Conservation (phyloP, 2,113 vertebrate species). For the Stegostoma tigrinum region DNA sequence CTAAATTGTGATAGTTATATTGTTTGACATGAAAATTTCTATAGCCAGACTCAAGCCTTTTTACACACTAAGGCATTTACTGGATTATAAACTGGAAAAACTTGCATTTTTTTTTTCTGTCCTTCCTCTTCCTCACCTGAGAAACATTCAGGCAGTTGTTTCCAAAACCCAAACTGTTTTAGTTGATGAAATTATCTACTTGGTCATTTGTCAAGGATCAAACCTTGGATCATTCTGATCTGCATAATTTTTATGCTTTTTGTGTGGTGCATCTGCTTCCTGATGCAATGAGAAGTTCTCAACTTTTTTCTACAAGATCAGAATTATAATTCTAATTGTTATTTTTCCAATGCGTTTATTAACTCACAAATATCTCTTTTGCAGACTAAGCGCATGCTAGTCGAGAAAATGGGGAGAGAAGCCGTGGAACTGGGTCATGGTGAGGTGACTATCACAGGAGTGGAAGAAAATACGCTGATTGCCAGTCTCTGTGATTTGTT, state of each 20-base stretch:
- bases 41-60: not conserved
- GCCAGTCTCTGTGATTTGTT: conserved; percentile 73
- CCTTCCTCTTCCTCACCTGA: not conserved
- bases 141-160: not conserved
- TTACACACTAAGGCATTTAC: not conserved
- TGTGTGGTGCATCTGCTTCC: not conserved
- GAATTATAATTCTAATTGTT: not conserved
- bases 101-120: not conserved
- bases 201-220: not conserved
- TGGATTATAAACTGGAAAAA: not conserved
- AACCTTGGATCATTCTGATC: not conserved
- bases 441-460: conserved; percentile 73
- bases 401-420: conserved; percentile 74
- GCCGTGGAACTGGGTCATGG: conserved; percentile 72
- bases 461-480: conserved; percentile 72
- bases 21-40: not conserved
- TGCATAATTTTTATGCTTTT: not conserved
- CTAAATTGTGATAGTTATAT: not conserved
- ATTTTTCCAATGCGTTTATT: not conserved
- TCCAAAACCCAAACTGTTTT: not conserved
- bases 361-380: conserved; percentile 40
- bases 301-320: not conserved
- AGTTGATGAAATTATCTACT: not conserved
- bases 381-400: conserved; percentile 74
- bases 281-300: not conserved